Percentiles rank a stretch among this genome's conserved stretches.
Conservation (phyloP, 1,140 invertebrate genomes). For the Zaprionus ghesquierei region DNA sequence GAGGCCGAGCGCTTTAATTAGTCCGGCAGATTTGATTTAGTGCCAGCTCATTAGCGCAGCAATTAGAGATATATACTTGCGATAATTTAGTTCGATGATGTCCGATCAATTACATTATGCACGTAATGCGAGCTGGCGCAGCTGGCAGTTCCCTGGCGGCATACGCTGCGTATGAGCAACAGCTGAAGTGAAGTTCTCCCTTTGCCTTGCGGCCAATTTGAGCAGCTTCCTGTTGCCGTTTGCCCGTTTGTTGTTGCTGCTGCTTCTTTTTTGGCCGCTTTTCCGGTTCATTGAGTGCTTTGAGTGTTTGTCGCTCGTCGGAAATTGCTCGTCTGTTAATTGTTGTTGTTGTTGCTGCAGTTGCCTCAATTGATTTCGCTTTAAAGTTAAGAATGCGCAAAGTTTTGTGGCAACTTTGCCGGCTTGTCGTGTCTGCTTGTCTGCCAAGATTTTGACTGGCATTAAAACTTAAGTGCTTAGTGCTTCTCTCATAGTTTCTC, state of each 20-base stretch:
- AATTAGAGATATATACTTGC: slow-evolving; percentile 25
- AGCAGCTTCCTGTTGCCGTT: background rate
- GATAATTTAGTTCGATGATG: slow-evolving; percentile 17
- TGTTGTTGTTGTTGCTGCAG: slow-evolving; percentile 34
- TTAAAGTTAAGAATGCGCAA: slow-evolving; percentile 57
- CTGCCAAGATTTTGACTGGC: slow-evolving; percentile 20
- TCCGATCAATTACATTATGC: slow-evolving; percentile 26
- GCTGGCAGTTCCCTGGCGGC: background rate
- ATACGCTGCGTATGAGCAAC: slow-evolving; percentile 31
- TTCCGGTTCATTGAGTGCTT: slow-evolving; percentile 47
- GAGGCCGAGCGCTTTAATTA: slow-evolving; percentile 18
- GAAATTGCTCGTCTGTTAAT: slow-evolving; percentile 75
- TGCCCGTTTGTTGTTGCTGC: background rate
- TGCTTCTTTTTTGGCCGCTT: slow-evolving; percentile 36
- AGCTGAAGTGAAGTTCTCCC: background rate
- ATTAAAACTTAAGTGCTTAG: slow-evolving; percentile 50
- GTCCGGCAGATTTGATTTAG: slow-evolving; percentile 29
- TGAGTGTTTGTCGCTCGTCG: slow-evolving; percentile 58
- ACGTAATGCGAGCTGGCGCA: background rate
- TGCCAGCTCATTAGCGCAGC: slow-evolving; percentile 16
- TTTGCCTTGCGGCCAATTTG: slow-evolving; percentile 24
- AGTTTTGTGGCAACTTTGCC: slow-evolving; percentile 39
- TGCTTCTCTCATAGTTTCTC: slow-evolving; percentile 56
- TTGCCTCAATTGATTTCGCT: slow-evolving; percentile 69
- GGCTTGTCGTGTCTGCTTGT: background rate